Base-by-base conservation (phyloP, 2,797 vertebrate species). In the Petrocephalus schoutedeni region DNA sequence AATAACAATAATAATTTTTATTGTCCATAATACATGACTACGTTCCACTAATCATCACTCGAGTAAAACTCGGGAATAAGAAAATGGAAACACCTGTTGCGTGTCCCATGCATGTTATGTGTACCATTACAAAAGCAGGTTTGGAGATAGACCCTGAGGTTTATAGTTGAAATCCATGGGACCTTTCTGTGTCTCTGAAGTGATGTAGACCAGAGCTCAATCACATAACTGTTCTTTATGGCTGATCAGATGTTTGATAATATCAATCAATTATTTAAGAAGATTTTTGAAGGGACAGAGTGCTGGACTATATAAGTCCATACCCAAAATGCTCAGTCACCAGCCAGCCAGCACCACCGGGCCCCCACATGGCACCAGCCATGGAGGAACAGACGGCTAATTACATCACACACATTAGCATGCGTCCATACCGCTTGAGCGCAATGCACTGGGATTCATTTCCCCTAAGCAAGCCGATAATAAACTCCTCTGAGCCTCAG, bases 401-500 rank as follows among this genome's bases (percentile, higher is more conserved):
- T 85, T 56, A 51, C 36, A 74, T 88, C 49, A 23, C 8, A 0
- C 87, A 58, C 83, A 86, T 85, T 86, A 85, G 51, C 83, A 86
- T 88, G 56, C 16, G 32, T 71, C 59, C 54, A 23, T 56, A 45
- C n/a, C 8, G 83, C 19, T 2, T 19, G 49, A 54, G 32, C 16
- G 10, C 21, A 4, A 28, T 56, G 61, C 32, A 6, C 23, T 85
- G 87, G 49, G 59, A 56, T 58, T 88, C 9, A 19, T 16, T 64
- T 84, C 82, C 87, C 87, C 82, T 36, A 85, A 85, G 67, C 41
- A 64, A 77, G 56, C 23, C 0, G 41, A 67, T 85, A 85, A 71
- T 88, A 41, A 67, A 88, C 82, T 88, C 59, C 82, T 54, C 51
- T 14, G 77, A 85, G 58, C 49, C 53, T 85, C 61, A 8, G 77